Evolutionary conservation across 2,113 vertebrate genomes (phyloP), one percentile per base, ranked within the genome.

Genomic region (Pungitius pungitius): DNA sequence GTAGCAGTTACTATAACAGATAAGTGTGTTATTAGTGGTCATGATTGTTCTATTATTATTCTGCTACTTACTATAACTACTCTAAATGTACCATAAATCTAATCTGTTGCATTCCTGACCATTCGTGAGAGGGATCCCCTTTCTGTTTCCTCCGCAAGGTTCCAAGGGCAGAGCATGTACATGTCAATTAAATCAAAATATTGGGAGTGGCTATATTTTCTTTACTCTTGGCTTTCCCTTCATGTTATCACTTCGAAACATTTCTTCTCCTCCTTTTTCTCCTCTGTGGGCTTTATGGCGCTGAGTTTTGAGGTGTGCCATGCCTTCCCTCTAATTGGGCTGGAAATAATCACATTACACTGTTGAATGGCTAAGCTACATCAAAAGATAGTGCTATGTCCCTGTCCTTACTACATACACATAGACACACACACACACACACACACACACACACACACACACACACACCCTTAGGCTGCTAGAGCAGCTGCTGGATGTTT

Each of bases 281-380:
- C 8, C 26, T 71, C 43, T 58, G 7, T 35, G 27, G 61, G 13
- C 39, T 71, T 68, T 33, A 33, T 11, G 27, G 66, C 63, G 47
- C 65, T 24, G 43, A 74, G 69, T 60, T 78, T 77, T 82, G 79
- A 91, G 83, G 84, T 86, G 82, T 80, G 27, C 22, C 71, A 40
- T 84, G 74, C 47, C 84, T 85, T 76, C 56, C 61, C 77, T 75
- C 76, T 86, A 92, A 94, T 90, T 93, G 91, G 90, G 88, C 73
- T 85, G 93, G 92, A 93, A 92, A 85, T 92, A 93, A 93, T 92
- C 64, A 78, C 1, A 74, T 93, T 90, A 92, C 83, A 92, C 87
- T 55, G 81, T 81, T 90, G 91, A 93, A 91, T 93, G 86, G 81
- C 69, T 91, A 68, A 90, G 70, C 82, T 81, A 78, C 78, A 88